Conservation (phyloP, 2,797 vertebrate genomes). For the Scleropages formosus region DNA sequence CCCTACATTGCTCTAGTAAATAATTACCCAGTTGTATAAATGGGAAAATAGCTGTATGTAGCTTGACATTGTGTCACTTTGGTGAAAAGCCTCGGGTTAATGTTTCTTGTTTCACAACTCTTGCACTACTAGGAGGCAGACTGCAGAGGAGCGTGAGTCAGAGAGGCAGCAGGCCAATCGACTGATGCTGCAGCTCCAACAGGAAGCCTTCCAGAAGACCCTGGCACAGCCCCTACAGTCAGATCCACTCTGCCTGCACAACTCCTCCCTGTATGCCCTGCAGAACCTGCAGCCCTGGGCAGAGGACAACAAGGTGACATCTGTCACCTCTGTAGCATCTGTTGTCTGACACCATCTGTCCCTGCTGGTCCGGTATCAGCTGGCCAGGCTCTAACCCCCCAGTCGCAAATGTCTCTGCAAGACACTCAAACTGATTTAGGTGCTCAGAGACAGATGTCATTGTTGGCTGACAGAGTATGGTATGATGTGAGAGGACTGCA, state of each 20-base stretch:
- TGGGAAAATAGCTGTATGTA: background rate
- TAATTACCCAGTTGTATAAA: no score
- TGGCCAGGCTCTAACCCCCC: no score
- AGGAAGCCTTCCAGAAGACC: slow-evolving; percentile 93
- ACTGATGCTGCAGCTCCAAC: slow-evolving; percentile 95
- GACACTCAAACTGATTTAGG: background rate
- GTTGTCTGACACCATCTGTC: slow-evolving; percentile 60
- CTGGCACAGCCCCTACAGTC: slow-evolving; percentile 85
- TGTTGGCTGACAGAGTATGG: no score
- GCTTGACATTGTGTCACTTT: background rate
- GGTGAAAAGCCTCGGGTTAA: slow-evolving; percentile 11
- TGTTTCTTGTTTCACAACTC: slow-evolving; percentile 17
- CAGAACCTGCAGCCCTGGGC: slow-evolving; percentile 99
- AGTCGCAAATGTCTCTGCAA: background rate
- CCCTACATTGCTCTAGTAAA: no score
- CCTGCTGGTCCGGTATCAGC: background rate
- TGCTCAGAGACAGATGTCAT: background rate
- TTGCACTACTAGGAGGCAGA: slow-evolving; percentile 82
- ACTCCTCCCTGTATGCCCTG: slow-evolving; percentile 94
- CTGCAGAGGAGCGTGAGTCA: slow-evolving; percentile 91
- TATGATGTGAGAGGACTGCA: no score
- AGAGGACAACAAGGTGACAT: slow-evolving; percentile 89
- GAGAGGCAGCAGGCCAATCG: slow-evolving; percentile 93
- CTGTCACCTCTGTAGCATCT: slow-evolving; percentile 75
- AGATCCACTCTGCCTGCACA: slow-evolving; percentile 94